A percentile compares a stretch with the other conserved stretches of the same genome.
phyloP scores from a whole-genome alignment of 2,113 vertebrate genomes.

The Delphinapterus leucas region DNA sequence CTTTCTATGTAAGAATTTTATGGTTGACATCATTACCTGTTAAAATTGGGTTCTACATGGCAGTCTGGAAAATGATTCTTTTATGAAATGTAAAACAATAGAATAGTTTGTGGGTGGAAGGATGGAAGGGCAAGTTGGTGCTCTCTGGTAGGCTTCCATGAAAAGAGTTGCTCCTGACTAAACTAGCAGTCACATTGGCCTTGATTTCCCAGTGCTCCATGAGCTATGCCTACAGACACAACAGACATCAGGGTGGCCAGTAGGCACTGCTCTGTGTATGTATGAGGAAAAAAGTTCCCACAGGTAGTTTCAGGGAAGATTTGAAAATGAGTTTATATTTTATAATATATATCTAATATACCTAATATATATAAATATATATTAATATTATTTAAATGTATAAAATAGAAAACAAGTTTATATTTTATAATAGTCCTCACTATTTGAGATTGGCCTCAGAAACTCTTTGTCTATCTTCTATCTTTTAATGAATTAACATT shows the following conservation, averaged over 20 bases:
- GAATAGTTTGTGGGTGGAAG: background rate
- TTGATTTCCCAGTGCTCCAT: background rate
- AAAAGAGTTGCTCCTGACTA: background rate
- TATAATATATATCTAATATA: background rate
- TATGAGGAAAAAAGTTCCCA: background rate
- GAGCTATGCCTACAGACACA: background rate
- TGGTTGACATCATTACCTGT: background rate
- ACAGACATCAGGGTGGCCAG: background rate
- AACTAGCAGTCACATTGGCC: background rate
- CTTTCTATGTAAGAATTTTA: background rate
- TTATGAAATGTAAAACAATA: background rate
- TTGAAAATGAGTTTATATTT: background rate
- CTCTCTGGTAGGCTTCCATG: background rate
- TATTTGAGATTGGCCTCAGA: background rate
- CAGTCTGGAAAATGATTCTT: background rate
- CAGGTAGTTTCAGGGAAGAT: background rate
- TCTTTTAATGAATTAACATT: background rate
- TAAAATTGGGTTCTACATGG: background rate
- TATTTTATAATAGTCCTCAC: background rate
- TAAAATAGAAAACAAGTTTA: background rate
- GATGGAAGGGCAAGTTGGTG: background rate
- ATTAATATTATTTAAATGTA: background rate
- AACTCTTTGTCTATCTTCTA: background rate
- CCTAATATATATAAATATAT: background rate
- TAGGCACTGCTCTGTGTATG: background rate